Conservation (phyloP, 1,140 invertebrate genomes). For the Aphis craccivora region DNA sequence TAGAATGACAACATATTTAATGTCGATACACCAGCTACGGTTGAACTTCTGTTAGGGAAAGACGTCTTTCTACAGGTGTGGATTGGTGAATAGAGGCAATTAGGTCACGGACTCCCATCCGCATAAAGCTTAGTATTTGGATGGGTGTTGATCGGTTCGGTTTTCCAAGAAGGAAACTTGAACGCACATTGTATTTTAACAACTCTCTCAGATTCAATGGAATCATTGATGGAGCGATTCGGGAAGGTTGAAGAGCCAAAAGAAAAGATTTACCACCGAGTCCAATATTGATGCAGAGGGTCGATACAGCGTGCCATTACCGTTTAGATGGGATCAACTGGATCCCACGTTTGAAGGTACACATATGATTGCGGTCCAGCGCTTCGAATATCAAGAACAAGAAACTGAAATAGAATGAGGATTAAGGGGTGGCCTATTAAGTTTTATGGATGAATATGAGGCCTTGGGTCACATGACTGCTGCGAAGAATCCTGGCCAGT, state of each 20-base stretch:
- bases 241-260: neutral
- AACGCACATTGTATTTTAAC: neutral
- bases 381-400: neutral
- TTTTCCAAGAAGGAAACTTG: neutral
- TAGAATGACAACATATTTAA: too few relatives aligned
- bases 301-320: too few relatives aligned
- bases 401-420: neutral
- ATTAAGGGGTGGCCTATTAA: neutral
- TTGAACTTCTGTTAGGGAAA: neutral
- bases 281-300: too few relatives aligned
- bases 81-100: neutral
- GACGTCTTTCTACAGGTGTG: neutral
- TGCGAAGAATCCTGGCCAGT: neutral
- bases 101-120: too few relatives aligned
- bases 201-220: neutral
- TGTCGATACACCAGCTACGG: too few relatives aligned
- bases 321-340: too few relatives aligned
- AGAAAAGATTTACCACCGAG: neutral
- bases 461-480: neutral
- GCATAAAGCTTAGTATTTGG: neutral
- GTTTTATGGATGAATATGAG: neutral
- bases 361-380: too few relatives aligned
- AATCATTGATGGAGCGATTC: neutral
- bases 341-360: too few relatives aligned
- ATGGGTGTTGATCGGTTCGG: neutral